A percentile compares a stretch with the other conserved stretches of the same genome.
Conservation (phyloP, 1,140 invertebrate genomes). For the Battus philenor region DNA sequence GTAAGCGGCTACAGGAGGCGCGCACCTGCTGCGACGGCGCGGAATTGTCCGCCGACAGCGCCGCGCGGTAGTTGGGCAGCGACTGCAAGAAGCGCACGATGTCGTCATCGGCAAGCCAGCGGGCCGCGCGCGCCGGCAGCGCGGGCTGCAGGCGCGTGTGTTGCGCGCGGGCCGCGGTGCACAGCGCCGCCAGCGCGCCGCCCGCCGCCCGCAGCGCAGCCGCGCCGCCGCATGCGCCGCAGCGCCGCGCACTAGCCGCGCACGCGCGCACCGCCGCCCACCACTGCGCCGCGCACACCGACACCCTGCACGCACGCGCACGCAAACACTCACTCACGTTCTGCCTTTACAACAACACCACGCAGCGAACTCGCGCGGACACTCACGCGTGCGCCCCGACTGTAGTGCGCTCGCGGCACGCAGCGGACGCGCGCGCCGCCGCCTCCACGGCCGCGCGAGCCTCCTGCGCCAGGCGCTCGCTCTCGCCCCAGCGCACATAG, state of each 20-base stretch:
- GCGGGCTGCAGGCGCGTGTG: constrained; percentile 84
- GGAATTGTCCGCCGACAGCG: constrained; percentile 27
- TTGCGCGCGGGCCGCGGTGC: constrained; percentile 50
- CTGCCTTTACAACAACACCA: too few species aligned
- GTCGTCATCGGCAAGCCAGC: constrained; percentile 96
- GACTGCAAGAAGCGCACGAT: constrained; percentile 92
- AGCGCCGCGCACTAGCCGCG: constrained; percentile 28
- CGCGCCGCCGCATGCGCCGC: constrained; percentile 21
- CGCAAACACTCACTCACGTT: too few species aligned
- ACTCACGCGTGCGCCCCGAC: constrained; percentile 12
- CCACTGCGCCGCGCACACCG: constrained; percentile 10
- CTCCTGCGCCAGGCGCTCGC: constrained; percentile 39
- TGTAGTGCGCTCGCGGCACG: constrained; percentile 47
- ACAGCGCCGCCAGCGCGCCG: constrained; percentile 11
- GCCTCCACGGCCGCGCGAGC: constrained; percentile 38
- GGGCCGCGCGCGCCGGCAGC: constrained; percentile 88
- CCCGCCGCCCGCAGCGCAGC: constrained; percentile 44
- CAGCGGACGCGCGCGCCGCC: constrained; percentile 37
- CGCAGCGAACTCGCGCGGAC: background rate
- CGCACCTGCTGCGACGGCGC: constrained; percentile 12
- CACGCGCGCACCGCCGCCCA: constrained; percentile 37
- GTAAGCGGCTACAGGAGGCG: too few species aligned
- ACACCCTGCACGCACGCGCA: background rate
- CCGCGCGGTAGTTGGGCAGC: constrained; percentile 52
- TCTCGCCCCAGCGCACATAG: constrained; percentile 60